Evolutionary conservation across 2,113 vertebrate species (phyloP).

Genomic region (Camelus bactrianus): DNA sequence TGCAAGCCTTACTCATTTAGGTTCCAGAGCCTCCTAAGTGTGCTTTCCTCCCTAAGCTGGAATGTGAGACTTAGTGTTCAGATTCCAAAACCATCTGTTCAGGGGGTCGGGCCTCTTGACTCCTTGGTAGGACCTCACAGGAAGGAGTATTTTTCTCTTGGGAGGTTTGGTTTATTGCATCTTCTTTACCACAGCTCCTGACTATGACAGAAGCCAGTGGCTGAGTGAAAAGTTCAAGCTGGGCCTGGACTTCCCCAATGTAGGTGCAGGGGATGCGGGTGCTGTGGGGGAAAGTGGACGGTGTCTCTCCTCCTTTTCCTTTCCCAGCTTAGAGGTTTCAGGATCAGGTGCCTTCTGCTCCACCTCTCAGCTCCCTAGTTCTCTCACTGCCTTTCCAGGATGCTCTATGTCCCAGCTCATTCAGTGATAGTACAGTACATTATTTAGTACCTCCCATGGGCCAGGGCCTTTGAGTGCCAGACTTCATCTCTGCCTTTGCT

Average conservation of each 20-base stretch:
- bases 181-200: conserved; percentile 83
- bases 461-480: neutral
- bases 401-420: neutral
- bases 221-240: conserved; percentile 88
- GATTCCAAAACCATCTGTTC: neutral
- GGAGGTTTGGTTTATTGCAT: neutral
- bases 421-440: too few relatives aligned
- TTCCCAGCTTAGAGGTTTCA: neutral
- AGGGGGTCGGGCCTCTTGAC: neutral
- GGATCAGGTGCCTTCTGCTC: neutral
- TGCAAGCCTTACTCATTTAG: neutral
- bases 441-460: neutral
- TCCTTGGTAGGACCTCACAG: fast-evolving
- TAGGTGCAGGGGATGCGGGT: conserved; percentile 76
- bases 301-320: neutral
- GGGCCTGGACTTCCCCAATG: conserved; percentile 92
- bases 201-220: conserved; percentile 89
- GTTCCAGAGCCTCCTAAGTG: fast-evolving
- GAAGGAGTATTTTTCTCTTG: neutral
- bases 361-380: neutral
- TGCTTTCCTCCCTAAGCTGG: neutral
- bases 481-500: neutral
- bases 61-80: neutral
- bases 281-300: neutral
- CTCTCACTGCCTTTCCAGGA: fast-evolving